Conservation (phyloP, 2,113 vertebrate genomes). For the Tauraco erythrolophus region DNA sequence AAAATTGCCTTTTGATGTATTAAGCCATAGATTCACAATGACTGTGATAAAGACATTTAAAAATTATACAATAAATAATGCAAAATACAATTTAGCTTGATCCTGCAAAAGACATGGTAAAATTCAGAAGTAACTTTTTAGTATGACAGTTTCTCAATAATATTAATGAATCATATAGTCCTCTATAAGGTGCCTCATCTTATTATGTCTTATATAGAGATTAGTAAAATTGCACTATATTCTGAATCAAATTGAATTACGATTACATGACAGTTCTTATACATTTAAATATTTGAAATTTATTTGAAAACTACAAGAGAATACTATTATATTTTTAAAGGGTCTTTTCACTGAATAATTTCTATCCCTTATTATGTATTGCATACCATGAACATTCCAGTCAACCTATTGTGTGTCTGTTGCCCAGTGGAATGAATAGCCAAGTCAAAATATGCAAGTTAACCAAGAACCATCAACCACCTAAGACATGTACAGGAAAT, state of each 20-base stretch:
- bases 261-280: slow-evolving; percentile 37
- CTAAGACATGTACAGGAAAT: not conserved
- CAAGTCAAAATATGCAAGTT: not conserved
- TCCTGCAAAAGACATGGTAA: slow-evolving; percentile 45
- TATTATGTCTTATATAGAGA: slow-evolving; percentile 57
- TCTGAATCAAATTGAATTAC: slow-evolving; percentile 57
- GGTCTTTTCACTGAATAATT: not conserved
- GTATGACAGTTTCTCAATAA: slow-evolving; percentile 62
- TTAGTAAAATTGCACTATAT: slow-evolving; percentile 62
- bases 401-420: not conserved
- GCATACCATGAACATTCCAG: not conserved
- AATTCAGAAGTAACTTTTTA: slow-evolving; percentile 63
- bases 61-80: slow-evolving; percentile 74
- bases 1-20: slow-evolving; percentile 33
- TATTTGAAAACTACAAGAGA: slow-evolving; percentile 22
- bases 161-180: slow-evolving; percentile 60
- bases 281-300: slow-evolving; percentile 59
- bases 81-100: slow-evolving; percentile 62
- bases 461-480: not conserved
- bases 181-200: slow-evolving; percentile 44
- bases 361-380: not conserved
- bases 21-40: slow-evolving; percentile 15
- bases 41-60: slow-evolving; percentile 12
- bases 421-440: not conserved
- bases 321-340: slow-evolving; percentile 35